A percentile compares a stretch with the other conserved stretches of the same genome.
Conservation (phyloP, 2,113 vertebrate species). For the Sylvia atricapilla region DNA sequence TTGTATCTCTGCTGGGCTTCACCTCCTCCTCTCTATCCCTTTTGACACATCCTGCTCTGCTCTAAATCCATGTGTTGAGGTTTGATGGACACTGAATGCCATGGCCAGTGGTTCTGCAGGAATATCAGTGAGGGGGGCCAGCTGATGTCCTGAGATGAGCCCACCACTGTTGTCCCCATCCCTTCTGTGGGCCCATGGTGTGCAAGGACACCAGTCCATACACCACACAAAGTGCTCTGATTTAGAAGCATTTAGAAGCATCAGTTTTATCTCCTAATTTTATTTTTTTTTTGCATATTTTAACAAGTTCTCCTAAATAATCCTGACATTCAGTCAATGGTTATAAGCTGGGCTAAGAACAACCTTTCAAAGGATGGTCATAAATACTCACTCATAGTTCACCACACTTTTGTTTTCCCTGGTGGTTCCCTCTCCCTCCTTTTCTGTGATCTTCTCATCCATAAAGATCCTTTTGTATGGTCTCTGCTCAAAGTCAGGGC, state of each 20-base stretch:
- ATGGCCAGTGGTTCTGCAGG: background rate
- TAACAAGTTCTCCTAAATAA: background rate
- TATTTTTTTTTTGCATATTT: background rate
- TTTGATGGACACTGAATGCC: background rate
- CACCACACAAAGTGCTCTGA: background rate
- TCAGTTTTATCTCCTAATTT: background rate
- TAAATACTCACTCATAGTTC: background rate
- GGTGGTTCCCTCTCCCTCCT: background rate
- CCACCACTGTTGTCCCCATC: fast-evolving
- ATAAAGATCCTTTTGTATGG: slow-evolving; percentile 11
- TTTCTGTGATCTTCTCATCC: background rate
- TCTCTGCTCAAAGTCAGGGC: background rate
- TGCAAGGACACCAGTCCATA: background rate
- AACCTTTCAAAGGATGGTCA: background rate
- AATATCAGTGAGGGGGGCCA: background rate
- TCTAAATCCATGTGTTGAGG: background rate
- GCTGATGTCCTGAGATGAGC: background rate
- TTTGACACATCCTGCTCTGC: background rate
- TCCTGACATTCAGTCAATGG: background rate
- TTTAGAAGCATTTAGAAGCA: background rate
- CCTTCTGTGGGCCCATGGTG: background rate
- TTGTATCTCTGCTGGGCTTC: background rate
- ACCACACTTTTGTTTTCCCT: background rate
- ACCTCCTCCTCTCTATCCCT: background rate
- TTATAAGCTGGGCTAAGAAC: background rate